These are phyloP conservation scores for Orius insidiosus DNA, from an alignment of 1,140 invertebrate genomes.

Conservation along the genomic window DNA sequence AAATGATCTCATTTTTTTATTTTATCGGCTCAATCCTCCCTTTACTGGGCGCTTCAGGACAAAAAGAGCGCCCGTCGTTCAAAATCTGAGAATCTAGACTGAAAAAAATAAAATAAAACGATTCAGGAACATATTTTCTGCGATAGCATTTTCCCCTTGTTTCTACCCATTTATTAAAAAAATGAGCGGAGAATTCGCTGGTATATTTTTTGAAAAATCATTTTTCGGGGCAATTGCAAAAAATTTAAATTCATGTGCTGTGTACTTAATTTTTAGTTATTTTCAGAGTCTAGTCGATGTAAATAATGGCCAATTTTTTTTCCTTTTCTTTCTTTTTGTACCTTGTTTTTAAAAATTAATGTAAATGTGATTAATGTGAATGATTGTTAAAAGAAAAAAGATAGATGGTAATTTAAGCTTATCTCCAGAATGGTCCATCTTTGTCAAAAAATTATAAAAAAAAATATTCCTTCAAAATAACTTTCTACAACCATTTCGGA, in stretches of 20 bases:
- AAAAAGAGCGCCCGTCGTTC: not conserved
- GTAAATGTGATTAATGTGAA: constrained; percentile 4
- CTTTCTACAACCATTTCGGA: too few relatives aligned
- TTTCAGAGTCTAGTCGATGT: constrained; percentile 10
- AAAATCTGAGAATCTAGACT: constrained; percentile 10
- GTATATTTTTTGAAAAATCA: constrained; percentile 2
- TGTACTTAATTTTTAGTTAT: constrained; percentile 9
- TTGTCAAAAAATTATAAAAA: not conserved
- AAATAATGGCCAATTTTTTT: constrained; percentile 7
- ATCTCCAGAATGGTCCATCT: too few relatives aligned
- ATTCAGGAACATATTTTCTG: too few relatives aligned
- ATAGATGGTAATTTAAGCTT: not conserved
- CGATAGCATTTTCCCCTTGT: not conserved
- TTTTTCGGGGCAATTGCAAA: not conserved
- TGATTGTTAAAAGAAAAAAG: not conserved
- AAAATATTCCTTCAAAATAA: constrained; percentile 2
- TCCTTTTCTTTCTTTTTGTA: constrained; percentile 13
- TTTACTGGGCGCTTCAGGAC: too few relatives aligned
- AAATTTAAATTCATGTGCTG: constrained; percentile 1
- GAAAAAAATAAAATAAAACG: constrained; percentile 1
- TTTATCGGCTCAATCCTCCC: too few relatives aligned
- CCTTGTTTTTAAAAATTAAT: constrained; percentile 7
- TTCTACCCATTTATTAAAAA: not conserved
- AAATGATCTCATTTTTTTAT: not conserved
- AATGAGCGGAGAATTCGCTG: not conserved